Percentiles rank a stretch among this genome's conserved stretches.
phyloP scores from a whole-genome alignment of 1,140 invertebrate species.

The Octopus sinensis region DNA sequence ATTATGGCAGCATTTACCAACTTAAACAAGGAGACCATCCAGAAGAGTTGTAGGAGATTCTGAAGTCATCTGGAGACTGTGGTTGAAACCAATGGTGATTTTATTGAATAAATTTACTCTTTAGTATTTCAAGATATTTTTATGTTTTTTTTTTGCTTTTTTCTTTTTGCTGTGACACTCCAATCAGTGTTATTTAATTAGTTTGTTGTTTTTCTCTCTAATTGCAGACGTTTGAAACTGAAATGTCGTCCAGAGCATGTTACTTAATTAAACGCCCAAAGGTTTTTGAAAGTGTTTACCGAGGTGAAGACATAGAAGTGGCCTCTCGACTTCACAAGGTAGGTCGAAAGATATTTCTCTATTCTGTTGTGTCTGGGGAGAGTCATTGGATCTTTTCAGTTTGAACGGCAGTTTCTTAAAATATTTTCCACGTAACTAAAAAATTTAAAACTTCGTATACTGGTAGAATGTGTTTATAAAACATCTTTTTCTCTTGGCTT shows the following conservation, averaged over 20 bases:
- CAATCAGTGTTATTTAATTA: not conserved
- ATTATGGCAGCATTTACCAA: too few species aligned
- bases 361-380: too few species aligned
- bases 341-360: constrained; percentile 1
- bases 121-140: not conserved
- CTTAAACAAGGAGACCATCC: too few species aligned
- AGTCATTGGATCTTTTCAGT: too few species aligned
- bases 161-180: not conserved
- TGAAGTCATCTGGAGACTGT: not conserved
- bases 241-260: constrained; percentile 44
- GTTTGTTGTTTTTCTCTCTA: not conserved
- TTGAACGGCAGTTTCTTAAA: too few species aligned
- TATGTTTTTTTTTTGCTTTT: constrained; percentile 8
- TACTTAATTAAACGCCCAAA: constrained; percentile 43
- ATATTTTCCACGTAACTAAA: too few species aligned
- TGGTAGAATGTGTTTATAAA: too few species aligned
- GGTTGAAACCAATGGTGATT: not conserved
- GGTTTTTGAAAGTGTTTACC: constrained; percentile 49
- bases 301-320: constrained; percentile 36
- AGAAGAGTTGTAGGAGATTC: not conserved
- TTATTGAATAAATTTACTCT: not conserved
- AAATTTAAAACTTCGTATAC: too few species aligned
- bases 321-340: constrained; percentile 44
- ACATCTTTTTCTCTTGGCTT: too few species aligned
- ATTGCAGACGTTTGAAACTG: constrained; percentile 45